A percentile compares a stretch with the other conserved stretches of the same genome.
phyloP scores from a whole-genome alignment of 2,888 invertebrate genomes.

The Folsomia candida region DNA sequence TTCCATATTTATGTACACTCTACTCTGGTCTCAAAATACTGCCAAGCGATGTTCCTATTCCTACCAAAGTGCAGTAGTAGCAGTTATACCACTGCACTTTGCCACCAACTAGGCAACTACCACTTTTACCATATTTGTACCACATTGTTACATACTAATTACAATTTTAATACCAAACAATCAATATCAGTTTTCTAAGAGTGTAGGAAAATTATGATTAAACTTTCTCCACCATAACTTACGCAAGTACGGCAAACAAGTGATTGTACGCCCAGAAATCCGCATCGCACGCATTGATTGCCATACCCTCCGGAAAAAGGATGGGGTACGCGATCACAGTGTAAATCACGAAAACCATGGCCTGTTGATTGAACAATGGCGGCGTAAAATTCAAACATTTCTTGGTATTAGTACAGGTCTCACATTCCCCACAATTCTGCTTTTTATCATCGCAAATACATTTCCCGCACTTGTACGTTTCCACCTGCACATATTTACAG shows the following conservation, averaged over 20 bases:
- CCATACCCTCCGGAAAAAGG: neutral
- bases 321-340: neutral
- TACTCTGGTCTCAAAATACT: no score
- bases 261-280: neutral
- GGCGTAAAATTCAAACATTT: neutral
- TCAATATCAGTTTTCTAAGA: no score
- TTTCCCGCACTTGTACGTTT: neutral
- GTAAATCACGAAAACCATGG: neutral
- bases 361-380: neutral
- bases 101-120: no score
- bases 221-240: no score
- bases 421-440: neutral
- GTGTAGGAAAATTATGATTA: no score
- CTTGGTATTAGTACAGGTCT: neutral
- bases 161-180: no score
- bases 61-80: no score
- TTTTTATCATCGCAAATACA: neutral
- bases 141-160: no score
- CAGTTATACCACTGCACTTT: no score
- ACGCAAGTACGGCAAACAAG: neutral
- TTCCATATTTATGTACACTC: no score
- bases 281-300: neutral
- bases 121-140: no score
- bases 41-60: no score
- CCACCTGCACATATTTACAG: neutral